Percentiles rank a stretch among this genome's conserved stretches.
Conservation (phyloP, 2,113 vertebrate species). For the Columba livia region DNA sequence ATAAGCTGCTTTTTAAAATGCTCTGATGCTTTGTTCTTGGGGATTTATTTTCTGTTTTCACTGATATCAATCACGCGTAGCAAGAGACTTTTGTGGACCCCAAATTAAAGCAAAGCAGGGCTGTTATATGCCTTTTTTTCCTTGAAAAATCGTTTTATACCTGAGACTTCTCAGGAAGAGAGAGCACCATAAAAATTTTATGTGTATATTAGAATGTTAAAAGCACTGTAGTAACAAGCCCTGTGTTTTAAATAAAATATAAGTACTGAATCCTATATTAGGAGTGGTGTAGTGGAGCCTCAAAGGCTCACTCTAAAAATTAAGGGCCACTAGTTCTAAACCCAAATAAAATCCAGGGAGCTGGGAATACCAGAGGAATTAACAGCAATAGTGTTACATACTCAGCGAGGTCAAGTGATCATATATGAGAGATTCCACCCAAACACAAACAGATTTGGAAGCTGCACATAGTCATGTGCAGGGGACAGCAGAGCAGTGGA, state of each 20-base stretch:
- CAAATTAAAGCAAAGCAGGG: constrained; percentile 7
- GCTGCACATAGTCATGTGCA: rapidly evolving
- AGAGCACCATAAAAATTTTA: neutral
- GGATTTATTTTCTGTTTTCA: neutral
- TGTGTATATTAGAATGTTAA: constrained; percentile 25
- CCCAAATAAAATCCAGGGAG: neutral
- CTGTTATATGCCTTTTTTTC: neutral
- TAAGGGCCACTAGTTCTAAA: constrained; percentile 1
- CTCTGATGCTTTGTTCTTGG: neutral
- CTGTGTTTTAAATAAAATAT: constrained; percentile 39
- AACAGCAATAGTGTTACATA: neutral
- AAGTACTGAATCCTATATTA: neutral
- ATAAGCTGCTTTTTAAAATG: neutral
- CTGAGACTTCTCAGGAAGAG: constrained; percentile 11
- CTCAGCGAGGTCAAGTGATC: neutral
- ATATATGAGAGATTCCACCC: neutral
- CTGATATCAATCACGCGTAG: neutral
- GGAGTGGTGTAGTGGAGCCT: neutral
- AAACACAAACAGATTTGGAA: neutral
- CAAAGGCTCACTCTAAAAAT: neutral
- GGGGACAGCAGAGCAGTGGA: neutral
- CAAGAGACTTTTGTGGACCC: neutral
- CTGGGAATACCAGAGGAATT: neutral
- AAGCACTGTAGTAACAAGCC: constrained; percentile 21
- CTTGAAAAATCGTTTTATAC: neutral